Conservation (phyloP, 2,888 invertebrate species). For the Drosophila longiperda region DNA sequence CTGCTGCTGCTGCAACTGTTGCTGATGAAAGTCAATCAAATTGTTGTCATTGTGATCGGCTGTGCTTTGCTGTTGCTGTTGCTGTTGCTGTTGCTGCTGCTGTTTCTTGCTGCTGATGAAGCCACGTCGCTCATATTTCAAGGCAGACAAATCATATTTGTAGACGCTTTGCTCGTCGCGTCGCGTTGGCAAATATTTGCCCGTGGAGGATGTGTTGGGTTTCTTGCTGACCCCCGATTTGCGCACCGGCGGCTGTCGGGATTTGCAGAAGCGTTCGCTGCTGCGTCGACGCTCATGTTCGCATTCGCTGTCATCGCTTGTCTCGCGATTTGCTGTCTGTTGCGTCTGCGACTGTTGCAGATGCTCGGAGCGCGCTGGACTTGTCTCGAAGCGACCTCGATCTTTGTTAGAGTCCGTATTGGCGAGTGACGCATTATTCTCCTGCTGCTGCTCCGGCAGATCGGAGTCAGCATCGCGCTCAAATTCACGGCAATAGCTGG, state of each 20-base stretch:
- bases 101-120: slow-evolving; percentile 83
- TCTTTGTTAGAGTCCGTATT: slow-evolving; percentile 73
- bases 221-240: slow-evolving; percentile 84
- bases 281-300: slow-evolving; percentile 88
- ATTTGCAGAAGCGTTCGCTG: slow-evolving; percentile 88
- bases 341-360: background rate
- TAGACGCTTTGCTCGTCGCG: slow-evolving; percentile 84
- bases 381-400: slow-evolving; percentile 82
- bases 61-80: slow-evolving; percentile 37
- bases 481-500: slow-evolving; percentile 76
- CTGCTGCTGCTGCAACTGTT: slow-evolving; percentile 60
- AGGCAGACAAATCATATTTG: slow-evolving; percentile 83
- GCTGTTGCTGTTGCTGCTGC: slow-evolving; percentile 59
- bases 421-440: slow-evolving; percentile 81
- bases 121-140: slow-evolving; percentile 85
- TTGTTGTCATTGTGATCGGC: slow-evolving; percentile 85
- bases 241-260: slow-evolving; percentile 87
- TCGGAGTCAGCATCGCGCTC: slow-evolving; percentile 56
- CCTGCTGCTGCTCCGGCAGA: slow-evolving; percentile 50
- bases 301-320: slow-evolving; percentile 86
- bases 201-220: slow-evolving; percentile 53
- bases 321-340: slow-evolving; percentile 80
- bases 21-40: slow-evolving; percentile 83
- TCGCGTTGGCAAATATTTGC: slow-evolving; percentile 77
- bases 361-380: slow-evolving; percentile 84